Percentiles rank a stretch among this genome's conserved stretches.
Conservation (phyloP, 2,113 vertebrate genomes). For the Chrysemys picta region DNA sequence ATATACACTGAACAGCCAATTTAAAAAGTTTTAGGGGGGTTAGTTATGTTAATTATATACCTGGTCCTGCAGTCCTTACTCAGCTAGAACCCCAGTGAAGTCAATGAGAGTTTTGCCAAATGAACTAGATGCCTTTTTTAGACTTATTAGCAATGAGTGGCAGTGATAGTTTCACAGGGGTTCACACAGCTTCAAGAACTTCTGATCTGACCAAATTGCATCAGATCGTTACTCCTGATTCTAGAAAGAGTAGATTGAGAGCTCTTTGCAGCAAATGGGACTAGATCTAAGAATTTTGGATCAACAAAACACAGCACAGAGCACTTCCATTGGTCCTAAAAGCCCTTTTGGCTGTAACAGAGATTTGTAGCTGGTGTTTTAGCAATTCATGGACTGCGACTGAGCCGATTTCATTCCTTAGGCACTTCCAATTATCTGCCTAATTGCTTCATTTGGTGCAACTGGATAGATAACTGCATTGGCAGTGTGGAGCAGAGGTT, state of each 20-base stretch:
- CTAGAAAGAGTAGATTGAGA: not conserved
- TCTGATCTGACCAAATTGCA: not conserved
- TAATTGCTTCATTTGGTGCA: constrained; percentile 8
- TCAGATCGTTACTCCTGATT: not conserved
- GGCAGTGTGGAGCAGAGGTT: not conserved
- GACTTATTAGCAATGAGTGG: not conserved
- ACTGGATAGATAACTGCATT: constrained; percentile 12
- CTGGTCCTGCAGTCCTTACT: not conserved
- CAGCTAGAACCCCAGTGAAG: not conserved
- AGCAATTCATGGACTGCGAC: constrained; percentile 18
- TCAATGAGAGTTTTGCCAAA: not conserved
- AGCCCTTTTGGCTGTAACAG: not conserved
- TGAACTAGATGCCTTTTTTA: not conserved
- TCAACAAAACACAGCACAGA: not conserved
- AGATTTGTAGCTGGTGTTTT: constrained; percentile 25
- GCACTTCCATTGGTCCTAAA: not conserved
- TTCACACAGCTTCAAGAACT: not conserved
- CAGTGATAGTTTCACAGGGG: not conserved
- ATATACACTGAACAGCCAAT: not conserved
- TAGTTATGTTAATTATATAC: rapidly evolving
- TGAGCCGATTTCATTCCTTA: constrained; percentile 15
- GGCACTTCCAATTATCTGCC: not conserved
- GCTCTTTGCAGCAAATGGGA: not conserved
- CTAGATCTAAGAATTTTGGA: not conserved
- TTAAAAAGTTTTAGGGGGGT: not conserved